A percentile compares a stretch with the other conserved stretches of the same genome.
These are phyloP conservation scores for Psilanteris sp. DNA, from an alignment of 1,140 invertebrate genomes.

Conservation along the genomic window DNA sequence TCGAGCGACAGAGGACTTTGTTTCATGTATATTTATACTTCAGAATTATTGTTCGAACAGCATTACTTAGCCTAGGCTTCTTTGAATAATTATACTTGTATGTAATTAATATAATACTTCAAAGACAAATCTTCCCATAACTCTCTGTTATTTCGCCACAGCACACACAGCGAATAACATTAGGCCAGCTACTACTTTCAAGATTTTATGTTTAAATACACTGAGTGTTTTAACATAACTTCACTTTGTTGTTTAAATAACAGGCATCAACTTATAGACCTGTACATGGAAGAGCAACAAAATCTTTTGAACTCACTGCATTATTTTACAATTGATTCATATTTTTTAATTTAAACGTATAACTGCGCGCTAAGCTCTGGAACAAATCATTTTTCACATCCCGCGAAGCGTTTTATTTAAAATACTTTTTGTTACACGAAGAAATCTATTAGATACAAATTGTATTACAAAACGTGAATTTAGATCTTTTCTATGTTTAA, in stretches of 20 bases:
- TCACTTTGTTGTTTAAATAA: slow-evolving; percentile 8
- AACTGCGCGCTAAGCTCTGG: too few relatives aligned
- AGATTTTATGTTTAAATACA: slow-evolving; percentile 62
- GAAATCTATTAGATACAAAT: too few relatives aligned
- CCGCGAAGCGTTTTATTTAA: too few relatives aligned
- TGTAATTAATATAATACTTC: slow-evolving; percentile 55
- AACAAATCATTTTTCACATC: too few relatives aligned
- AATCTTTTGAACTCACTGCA: too few relatives aligned
- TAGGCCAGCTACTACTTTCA: slow-evolving; percentile 79
- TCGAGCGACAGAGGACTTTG: slow-evolving; percentile 12
- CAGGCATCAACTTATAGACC: not conserved
- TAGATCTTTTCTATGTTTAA: too few relatives aligned
- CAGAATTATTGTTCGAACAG: slow-evolving; percentile 81
- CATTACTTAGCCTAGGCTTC: slow-evolving; percentile 77
- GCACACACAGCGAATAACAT: slow-evolving; percentile 68
- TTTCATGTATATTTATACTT: slow-evolving; percentile 74
- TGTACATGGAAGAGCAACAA: not conserved
- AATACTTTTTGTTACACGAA: too few relatives aligned
- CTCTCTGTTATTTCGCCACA: slow-evolving; percentile 54
- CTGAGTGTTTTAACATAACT: slow-evolving; percentile 44
- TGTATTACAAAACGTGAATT: too few relatives aligned
- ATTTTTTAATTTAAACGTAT: too few relatives aligned
- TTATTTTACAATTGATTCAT: too few relatives aligned
- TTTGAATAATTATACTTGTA: slow-evolving; percentile 55
- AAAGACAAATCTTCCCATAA: slow-evolving; percentile 47